Conservation (phyloP, 2,113 vertebrate species). For the Paramormyrops kingsleyae region DNA sequence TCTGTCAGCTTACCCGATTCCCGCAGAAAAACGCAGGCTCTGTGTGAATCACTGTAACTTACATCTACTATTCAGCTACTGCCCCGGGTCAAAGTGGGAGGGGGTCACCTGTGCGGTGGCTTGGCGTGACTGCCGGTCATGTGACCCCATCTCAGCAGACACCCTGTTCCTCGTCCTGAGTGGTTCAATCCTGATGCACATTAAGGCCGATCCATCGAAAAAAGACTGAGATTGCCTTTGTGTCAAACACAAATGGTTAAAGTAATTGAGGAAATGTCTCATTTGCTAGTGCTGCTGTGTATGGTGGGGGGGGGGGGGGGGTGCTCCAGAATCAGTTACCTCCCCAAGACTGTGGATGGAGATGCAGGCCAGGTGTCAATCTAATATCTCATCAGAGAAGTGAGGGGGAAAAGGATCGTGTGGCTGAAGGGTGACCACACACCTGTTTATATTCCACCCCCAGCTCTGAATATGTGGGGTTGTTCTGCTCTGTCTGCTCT, state of each 20-base stretch:
- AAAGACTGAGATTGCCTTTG: not conserved
- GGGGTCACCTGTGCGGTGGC: not conserved
- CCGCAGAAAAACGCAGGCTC: not conserved
- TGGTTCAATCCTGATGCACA: not conserved
- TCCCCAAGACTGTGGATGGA: not conserved
- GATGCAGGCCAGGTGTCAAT: not conserved
- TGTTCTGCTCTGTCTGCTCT: not conserved
- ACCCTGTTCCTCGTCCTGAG: not conserved
- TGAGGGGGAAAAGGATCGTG: not conserved
- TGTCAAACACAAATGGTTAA: not conserved
- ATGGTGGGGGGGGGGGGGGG: no score
- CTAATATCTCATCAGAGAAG: not conserved
- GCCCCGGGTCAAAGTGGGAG: not conserved
- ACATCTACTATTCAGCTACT: not conserved
- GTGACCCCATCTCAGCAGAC: not conserved
- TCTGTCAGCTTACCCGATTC: not conserved
- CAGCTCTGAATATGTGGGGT: not conserved
- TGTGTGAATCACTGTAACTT: not conserved
- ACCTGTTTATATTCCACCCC: not conserved
- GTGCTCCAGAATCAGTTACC: not conserved
- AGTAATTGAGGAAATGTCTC: not conserved
- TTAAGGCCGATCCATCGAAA: not conserved
- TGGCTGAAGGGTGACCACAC: not conserved
- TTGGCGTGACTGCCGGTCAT: not conserved
- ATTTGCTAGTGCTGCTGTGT: not conserved